Evolutionary conservation across 2,888 invertebrate species (phyloP).

Genomic region (Synanthedon andrenaeformis): DNA sequence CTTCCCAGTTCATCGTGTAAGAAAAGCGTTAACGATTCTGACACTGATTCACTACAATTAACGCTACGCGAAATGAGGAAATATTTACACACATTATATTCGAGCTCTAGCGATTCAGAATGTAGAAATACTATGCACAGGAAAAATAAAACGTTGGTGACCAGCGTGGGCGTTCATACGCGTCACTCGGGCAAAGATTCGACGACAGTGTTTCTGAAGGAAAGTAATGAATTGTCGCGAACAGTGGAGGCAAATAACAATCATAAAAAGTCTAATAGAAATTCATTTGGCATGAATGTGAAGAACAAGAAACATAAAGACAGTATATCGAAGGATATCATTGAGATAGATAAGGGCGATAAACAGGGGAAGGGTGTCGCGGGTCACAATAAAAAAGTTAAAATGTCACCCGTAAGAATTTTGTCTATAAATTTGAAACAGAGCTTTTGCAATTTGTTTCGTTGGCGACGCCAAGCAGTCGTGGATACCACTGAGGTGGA

Average conservation of each 20-base stretch:
- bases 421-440: constrained; percentile 84
- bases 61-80: constrained; percentile 87
- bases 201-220: constrained; percentile 39
- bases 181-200: constrained; percentile 41
- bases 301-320: constrained; percentile 74
- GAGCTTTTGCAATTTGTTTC: constrained; percentile 86
- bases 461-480: constrained; percentile 64
- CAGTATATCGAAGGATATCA: constrained; percentile 32
- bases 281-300: constrained; percentile 70
- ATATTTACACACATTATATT: constrained; percentile 85
- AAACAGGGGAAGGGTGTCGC: constrained; percentile 26
- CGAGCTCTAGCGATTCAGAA: constrained; percentile 78
- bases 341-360: constrained; percentile 57
- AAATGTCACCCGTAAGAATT: constrained; percentile 75
- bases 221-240: constrained; percentile 37
- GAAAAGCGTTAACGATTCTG: constrained; percentile 64
- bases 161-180: constrained; percentile 47
- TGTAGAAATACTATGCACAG: constrained; percentile 57
- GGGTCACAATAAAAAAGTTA: constrained; percentile 49
- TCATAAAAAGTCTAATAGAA: constrained; percentile 60
- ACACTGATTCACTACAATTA: constrained; percentile 81
- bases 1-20: constrained; percentile 75
- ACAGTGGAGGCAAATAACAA: constrained; percentile 56
- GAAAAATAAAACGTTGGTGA: constrained; percentile 56
- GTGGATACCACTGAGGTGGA: constrained; percentile 36